A percentile compares a stretch with the other conserved stretches of the same genome.
Conservation (phyloP, 2,888 invertebrate species). For the Spialia ferax region DNA sequence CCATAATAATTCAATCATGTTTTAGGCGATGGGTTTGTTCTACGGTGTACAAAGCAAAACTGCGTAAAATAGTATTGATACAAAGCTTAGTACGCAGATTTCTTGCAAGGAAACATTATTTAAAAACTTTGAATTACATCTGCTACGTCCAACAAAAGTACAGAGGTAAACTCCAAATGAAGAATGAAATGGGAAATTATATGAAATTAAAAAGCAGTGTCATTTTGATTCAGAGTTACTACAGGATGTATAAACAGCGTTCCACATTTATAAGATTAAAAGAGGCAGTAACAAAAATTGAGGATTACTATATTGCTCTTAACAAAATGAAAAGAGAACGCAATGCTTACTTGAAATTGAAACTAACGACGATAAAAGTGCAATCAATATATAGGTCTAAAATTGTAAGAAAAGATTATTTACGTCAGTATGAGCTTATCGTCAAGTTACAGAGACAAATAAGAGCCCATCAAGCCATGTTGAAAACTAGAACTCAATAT, state of each 20-base stretch:
- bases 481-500: conserved; percentile 65
- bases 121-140: conserved; percentile 57
- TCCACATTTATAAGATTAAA: conserved; percentile 57
- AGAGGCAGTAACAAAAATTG: conserved; percentile 58
- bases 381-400: conserved; percentile 81
- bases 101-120: conserved; percentile 59
- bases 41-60: conserved; percentile 55
- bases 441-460: conserved; percentile 81
- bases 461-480: conserved; percentile 73
- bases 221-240: conserved; percentile 76
- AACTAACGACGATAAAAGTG: conserved; percentile 64
- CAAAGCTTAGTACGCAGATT: conserved; percentile 65
- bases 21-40: conserved; percentile 68
- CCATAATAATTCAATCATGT: too few species aligned
- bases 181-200: conserved; percentile 58
- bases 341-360: conserved; percentile 61
- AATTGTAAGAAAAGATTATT: conserved; percentile 68
- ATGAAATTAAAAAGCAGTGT: conserved; percentile 55
- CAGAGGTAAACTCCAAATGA: conserved; percentile 70
- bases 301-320: conserved; percentile 62
- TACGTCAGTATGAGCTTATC: conserved; percentile 59
- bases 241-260: conserved; percentile 64
- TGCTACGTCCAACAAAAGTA: conserved; percentile 70
- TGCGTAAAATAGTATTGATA: conserved; percentile 58
- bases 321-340: conserved; percentile 65